Evolutionary conservation across 2,113 vertebrate genomes (phyloP).

Genomic region (Accipiter cooperii): DNA sequence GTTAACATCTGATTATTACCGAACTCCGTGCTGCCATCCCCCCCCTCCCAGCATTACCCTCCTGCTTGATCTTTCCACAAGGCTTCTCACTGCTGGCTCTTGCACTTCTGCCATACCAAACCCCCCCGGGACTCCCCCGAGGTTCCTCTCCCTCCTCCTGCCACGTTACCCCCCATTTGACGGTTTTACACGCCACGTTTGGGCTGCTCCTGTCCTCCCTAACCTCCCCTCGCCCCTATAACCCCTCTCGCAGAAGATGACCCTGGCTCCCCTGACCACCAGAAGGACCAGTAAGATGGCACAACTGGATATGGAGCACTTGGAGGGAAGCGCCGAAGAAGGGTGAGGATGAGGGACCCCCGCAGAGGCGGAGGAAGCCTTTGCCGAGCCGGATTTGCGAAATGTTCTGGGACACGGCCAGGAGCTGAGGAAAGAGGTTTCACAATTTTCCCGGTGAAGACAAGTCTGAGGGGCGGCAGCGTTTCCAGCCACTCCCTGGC

Average conservation of each 20-base stretch:
- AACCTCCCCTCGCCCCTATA: background rate
- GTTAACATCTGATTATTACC: background rate
- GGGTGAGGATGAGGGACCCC: background rate
- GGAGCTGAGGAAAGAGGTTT: background rate
- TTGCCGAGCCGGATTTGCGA: background rate
- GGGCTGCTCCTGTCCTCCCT: background rate
- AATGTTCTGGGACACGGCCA: accelerated
- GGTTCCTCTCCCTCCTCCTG: background rate
- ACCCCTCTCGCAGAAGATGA: background rate
- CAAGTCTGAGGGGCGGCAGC: background rate
- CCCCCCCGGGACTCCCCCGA: background rate
- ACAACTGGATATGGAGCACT: background rate
- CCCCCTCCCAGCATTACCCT: accelerated
- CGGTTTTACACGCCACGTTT: accelerated
- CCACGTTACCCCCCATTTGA: accelerated
- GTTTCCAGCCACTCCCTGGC: background rate
- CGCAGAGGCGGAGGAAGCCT: background rate
- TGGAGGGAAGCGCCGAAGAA: background rate
- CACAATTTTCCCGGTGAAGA: background rate
- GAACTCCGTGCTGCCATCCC: background rate
- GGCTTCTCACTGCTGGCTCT: background rate
- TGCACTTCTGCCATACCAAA: background rate
- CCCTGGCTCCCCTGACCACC: background rate
- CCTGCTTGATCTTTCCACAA: background rate
- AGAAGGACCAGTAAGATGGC: background rate